phyloP scores from a whole-genome alignment of 1,140 invertebrate genomes.

The Vollenhovia emeryi region DNA sequence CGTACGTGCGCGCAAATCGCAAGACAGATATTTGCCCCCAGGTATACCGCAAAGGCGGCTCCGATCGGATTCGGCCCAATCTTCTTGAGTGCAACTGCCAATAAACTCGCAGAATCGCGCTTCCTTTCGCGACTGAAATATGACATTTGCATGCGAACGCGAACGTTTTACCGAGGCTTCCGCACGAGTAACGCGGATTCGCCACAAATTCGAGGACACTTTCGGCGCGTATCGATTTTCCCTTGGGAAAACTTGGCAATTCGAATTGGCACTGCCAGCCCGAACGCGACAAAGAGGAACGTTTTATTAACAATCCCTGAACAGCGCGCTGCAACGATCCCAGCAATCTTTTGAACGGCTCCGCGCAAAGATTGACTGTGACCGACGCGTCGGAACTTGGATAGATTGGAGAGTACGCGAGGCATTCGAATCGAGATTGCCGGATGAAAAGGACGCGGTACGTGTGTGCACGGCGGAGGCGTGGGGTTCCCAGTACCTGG shows the following conservation, averaged over 20 bases:
- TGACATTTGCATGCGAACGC: conserved; percentile 38
- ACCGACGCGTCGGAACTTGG: background rate
- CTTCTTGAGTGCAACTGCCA: conserved; percentile 43
- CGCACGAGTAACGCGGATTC: background rate
- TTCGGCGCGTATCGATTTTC: background rate
- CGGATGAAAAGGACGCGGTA: conserved; percentile 32
- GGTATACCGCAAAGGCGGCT: background rate
- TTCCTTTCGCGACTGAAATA: conserved; percentile 9
- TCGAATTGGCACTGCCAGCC: background rate
- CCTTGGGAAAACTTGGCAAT: background rate
- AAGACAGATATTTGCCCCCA: background rate
- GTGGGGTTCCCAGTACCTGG: conserved; percentile 69
- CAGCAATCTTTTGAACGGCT: no score
- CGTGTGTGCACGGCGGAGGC: conserved; percentile 24
- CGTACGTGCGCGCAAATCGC: background rate
- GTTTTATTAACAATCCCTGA: background rate
- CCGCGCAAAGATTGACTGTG: background rate
- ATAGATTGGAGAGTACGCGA: background rate
- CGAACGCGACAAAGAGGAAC: no score
- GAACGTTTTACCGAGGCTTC: conserved; percentile 1
- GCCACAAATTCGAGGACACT: background rate
- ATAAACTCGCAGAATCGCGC: conserved; percentile 16
- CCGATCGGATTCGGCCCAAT: conserved; percentile 36
- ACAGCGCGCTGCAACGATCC: background rate
- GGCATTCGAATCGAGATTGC: background rate